A percentile compares a stretch with the other conserved stretches of the same genome.
Evolutionary conservation across 2,113 vertebrate genomes (phyloP).

Genomic region (Pelecanoides urinatrix): DNA sequence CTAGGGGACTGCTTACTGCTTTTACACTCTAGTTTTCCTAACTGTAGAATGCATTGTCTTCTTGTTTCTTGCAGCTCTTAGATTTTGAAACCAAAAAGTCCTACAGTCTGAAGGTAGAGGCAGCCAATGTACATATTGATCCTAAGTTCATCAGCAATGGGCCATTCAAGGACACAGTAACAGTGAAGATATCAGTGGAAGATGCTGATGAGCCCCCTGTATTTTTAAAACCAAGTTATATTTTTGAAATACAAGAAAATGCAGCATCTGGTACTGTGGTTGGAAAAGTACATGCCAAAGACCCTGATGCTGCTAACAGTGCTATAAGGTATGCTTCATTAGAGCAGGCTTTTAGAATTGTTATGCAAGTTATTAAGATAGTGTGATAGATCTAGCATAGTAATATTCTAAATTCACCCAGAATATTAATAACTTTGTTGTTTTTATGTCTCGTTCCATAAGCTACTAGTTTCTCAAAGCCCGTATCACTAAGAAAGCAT

Average conservation of each 20-base stretch:
- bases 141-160: slow-evolving; percentile 91
- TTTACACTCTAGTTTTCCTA: neutral
- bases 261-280: slow-evolving; percentile 86
- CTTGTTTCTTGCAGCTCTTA: slow-evolving; percentile 76
- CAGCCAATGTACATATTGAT: slow-evolving; percentile 89
- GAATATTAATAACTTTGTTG: neutral
- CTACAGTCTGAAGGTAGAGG: slow-evolving; percentile 92
- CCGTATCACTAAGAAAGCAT: neutral
- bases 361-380: neutral
- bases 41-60: neutral
- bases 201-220: slow-evolving; percentile 93
- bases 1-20: neutral
- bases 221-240: slow-evolving; percentile 86
- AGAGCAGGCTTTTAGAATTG: neutral
- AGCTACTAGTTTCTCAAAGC: neutral
- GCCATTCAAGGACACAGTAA: slow-evolving; percentile 95
- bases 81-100: slow-evolving; percentile 93
- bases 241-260: slow-evolving; percentile 94
- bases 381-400: neutral
- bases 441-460: neutral
- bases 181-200: slow-evolving; percentile 90
- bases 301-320: slow-evolving; percentile 91
- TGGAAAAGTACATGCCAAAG: slow-evolving; percentile 94
- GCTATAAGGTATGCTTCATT: slow-evolving; percentile 82
- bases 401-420: neutral